Percentiles rank a stretch among this genome's conserved stretches.
Evolutionary conservation across 2,797 vertebrate genomes (phyloP).

Genomic region (Acridotheres tristis): DNA sequence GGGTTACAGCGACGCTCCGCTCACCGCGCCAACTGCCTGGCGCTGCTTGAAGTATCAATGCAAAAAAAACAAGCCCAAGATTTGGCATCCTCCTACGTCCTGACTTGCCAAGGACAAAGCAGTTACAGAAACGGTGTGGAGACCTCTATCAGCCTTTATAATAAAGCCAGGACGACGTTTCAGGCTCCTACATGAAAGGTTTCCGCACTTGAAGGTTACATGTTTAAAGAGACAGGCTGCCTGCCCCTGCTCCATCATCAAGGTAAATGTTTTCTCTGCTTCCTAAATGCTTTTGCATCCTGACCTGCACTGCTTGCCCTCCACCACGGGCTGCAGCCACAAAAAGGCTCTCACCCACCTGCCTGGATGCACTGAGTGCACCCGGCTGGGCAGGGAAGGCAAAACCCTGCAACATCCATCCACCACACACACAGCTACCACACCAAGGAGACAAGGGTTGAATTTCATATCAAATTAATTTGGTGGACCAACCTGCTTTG

Average conservation of each 20-base stretch:
- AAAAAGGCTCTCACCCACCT: neutral
- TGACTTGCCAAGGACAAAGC: slow-evolving; percentile 48
- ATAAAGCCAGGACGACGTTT: neutral
- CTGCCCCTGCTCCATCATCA: neutral
- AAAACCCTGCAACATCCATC: neutral
- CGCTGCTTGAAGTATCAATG: neutral
- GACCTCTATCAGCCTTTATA: slow-evolving; percentile 20
- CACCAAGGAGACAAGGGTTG: neutral
- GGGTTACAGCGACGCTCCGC: neutral
- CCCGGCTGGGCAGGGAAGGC: neutral
- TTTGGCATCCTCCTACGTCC: neutral
- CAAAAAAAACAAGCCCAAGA: neutral
- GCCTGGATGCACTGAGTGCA: fast-evolving
- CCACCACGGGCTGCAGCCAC: neutral
- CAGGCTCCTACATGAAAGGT: neutral
- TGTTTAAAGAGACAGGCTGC: neutral
- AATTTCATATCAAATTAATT: neutral
- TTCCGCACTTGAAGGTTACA: neutral
- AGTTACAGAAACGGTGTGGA: neutral
- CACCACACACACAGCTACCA: neutral
- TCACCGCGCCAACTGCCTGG: neutral
- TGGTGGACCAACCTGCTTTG: neutral
- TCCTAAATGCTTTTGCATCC: neutral
- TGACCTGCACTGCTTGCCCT: neutral
- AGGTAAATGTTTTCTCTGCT: neutral